phyloP scores from a whole-genome alignment of 1,140 invertebrate genomes.

The Harpegnathos saltator region DNA sequence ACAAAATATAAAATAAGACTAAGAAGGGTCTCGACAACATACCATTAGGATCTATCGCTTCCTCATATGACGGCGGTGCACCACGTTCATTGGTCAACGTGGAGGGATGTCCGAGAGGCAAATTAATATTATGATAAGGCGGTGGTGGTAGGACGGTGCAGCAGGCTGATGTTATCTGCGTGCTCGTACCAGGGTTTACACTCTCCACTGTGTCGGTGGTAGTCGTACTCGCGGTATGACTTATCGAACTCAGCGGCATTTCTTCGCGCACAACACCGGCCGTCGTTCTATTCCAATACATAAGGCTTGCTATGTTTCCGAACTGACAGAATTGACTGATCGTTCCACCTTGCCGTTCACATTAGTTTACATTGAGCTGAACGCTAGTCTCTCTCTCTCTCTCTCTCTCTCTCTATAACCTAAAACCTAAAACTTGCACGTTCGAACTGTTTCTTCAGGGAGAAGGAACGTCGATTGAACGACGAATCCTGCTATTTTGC shows the following conservation, averaged over 20 bases:
- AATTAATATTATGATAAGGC: constrained; percentile 79
- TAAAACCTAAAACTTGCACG: constrained; percentile 38
- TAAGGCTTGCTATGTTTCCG: constrained; percentile 52
- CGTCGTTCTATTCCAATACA: constrained; percentile 70
- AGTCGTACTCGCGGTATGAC: constrained; percentile 41
- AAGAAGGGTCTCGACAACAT: constrained; percentile 50
- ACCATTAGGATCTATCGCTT: constrained; percentile 88
- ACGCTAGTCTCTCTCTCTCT: too few relatives aligned
- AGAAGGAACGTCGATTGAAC: neutral
- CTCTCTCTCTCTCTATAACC: too few relatives aligned
- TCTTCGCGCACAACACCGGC: constrained; percentile 55
- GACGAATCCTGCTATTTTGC: neutral
- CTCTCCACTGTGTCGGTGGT: constrained; percentile 48
- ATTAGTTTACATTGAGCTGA: constrained; percentile 44
- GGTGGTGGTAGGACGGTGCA: constrained; percentile 76
- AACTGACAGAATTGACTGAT: neutral
- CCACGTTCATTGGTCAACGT: constrained; percentile 76
- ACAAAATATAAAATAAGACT: neutral
- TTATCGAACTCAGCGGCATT: constrained; percentile 73
- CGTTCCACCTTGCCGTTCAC: constrained; percentile 21
- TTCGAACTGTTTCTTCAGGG: too few relatives aligned
- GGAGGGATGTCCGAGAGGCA: constrained; percentile 75
- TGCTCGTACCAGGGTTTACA: constrained; percentile 68
- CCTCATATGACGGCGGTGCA: constrained; percentile 87
- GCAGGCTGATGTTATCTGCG: constrained; percentile 69